Evolutionary conservation across 1,140 invertebrate species (phyloP), one percentile per base, ranked within the genome.

Genomic region (Calephelis virginiensis): DNA sequence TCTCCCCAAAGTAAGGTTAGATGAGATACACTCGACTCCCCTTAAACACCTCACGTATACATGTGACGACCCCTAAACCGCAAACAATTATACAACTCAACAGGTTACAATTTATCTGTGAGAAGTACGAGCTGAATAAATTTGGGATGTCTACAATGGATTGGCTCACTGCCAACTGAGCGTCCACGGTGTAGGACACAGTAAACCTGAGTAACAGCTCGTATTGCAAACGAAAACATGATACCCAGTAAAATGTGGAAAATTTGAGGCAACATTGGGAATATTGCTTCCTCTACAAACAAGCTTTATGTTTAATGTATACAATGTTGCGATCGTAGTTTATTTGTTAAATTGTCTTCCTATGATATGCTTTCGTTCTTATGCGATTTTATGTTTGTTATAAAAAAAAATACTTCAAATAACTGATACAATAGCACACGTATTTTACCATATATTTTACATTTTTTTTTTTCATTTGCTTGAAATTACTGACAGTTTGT

Each of bases 151-250:
- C 66, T 66, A 65, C 28, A 53, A 67, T 63, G 60, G 50, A 40
- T 68, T 78, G 74, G 74, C 74, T 17, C n/a, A 47, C 59, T 40
- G 72, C 76, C 76, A 78, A 61, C 49, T 11, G 62, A 17, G 28
- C 37, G 28, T 8, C 64, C 61, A 47, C 61, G 45, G 62, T 70
- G 53, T 64, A 61, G 48, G 61, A 71, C 66, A 71, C 67, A 71
- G 69, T 14, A 46, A 67, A 66, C 61, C 61, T 64, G 64, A 71
- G 11, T 63, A 28, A 37, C 53, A 38, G 62, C 65, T 71, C 60
- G 59, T 47, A 66, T 71, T 67, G 64, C 66, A 64, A 67, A 46
- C 63, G 61, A 56, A 53, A 64, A 56, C 38, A 64, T 64, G 49
- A 49, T 56, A 64, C 49, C 17, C 28, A 56, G 50, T 37, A 6